Evolutionary conservation across 1,140 invertebrate genomes (phyloP).

Genomic region (Dendrolimus kikuchii): DNA sequence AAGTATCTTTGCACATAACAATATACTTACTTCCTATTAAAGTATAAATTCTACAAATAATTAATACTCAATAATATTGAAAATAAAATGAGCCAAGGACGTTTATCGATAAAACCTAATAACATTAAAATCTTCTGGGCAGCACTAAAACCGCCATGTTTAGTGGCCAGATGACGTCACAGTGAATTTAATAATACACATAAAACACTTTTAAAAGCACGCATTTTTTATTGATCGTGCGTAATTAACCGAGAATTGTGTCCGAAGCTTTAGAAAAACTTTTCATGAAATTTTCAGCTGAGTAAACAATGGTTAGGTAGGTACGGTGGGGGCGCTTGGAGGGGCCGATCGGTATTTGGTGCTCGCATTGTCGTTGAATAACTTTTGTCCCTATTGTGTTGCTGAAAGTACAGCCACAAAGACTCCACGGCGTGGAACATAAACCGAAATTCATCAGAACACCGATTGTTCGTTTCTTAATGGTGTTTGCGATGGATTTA

Average conservation of each 20-base stretch:
- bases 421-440: slow-evolving; percentile 68
- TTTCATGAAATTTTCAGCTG: slow-evolving; percentile 21
- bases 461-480: slow-evolving; percentile 64
- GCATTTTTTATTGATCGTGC: no score
- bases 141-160: no score
- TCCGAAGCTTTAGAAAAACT: not conserved
- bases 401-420: slow-evolving; percentile 68
- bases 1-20: no score
- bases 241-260: not conserved
- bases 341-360: slow-evolving; percentile 70
- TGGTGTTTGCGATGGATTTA: slow-evolving; percentile 35
- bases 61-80: no score
- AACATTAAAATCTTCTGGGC: no score
- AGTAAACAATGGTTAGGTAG: slow-evolving; percentile 66
- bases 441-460: slow-evolving; percentile 73
- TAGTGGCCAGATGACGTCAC: no score
- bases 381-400: slow-evolving; percentile 73
- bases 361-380: slow-evolving; percentile 73
- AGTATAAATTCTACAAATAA: no score
- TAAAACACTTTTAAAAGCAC: no score
- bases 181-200: no score
- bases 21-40: no score
- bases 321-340: slow-evolving; percentile 37
- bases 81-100: no score
- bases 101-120: no score